These are phyloP conservation scores for Acanthis flammea DNA, from an alignment of 2,797 vertebrate genomes.

Conservation along the genomic window DNA sequence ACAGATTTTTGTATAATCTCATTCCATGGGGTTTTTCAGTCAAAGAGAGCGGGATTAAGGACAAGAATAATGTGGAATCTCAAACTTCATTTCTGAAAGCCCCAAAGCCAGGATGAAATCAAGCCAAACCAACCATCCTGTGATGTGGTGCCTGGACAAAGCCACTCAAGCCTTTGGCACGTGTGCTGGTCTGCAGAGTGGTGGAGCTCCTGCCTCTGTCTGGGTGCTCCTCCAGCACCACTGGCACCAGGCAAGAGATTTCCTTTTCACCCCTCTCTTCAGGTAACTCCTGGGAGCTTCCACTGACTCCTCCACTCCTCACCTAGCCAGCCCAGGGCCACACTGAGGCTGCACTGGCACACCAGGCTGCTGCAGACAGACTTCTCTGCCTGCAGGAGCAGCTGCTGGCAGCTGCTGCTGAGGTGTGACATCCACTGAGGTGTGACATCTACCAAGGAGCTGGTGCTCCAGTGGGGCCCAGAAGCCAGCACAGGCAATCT, in stretches of 20 bases:
- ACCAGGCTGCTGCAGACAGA: background rate
- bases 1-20: conserved; percentile 60
- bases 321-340: background rate
- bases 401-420: background rate
- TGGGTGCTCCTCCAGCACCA: background rate
- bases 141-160: background rate
- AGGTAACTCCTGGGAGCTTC: background rate
- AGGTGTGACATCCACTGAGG: background rate
- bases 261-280: background rate
- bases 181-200: rapidly evolving
- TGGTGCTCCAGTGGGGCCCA: background rate
- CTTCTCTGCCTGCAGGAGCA: background rate
- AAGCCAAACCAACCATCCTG: background rate
- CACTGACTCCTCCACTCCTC: background rate
- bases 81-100: conserved; percentile 13
- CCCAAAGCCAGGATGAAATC: background rate
- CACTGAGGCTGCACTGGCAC: background rate
- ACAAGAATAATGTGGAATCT: background rate
- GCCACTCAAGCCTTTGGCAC: background rate
- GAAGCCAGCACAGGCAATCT: background rate
- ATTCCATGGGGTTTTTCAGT: conserved; percentile 50
- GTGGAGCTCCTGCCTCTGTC: rapidly evolving
- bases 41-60: conserved; percentile 50
- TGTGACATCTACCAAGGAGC: background rate
- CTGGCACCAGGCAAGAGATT: background rate